phyloP scores from a whole-genome alignment of 1,140 invertebrate species.

The Vanessa tameamea region DNA sequence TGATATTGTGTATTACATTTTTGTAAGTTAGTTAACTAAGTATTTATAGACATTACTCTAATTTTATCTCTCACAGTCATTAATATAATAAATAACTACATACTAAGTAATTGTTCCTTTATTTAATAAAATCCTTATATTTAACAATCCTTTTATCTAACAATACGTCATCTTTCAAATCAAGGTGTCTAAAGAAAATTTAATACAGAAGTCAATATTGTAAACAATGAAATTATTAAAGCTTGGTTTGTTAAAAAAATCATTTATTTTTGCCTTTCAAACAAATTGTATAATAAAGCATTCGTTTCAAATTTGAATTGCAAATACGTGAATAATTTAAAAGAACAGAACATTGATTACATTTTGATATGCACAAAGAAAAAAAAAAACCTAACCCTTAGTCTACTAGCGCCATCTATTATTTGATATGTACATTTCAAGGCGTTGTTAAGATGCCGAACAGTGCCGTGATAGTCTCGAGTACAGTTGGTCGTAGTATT shows the following conservation, averaged over 20 bases:
- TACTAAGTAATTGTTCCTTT: slow-evolving; percentile 42
- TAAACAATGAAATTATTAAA: no score
- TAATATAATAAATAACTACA: slow-evolving; percentile 60
- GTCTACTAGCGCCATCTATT: slow-evolving; percentile 16
- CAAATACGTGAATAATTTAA: background rate
- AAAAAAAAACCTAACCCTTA: background rate
- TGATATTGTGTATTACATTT: slow-evolving; percentile 49
- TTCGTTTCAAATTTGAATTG: background rate
- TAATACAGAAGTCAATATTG: no score
- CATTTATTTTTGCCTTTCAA: background rate
- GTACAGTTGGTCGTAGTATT: background rate
- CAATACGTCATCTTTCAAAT: no score
- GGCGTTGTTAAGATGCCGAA: no score
- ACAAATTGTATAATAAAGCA: background rate
- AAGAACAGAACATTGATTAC: background rate
- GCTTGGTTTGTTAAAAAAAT: background rate
- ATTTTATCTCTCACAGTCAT: slow-evolving; percentile 70
- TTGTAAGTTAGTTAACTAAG: slow-evolving; percentile 44
- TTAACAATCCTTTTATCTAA: background rate
- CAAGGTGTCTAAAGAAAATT: no score
- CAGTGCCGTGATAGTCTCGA: background rate
- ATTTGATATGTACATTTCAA: background rate
- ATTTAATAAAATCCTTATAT: slow-evolving; percentile 15
- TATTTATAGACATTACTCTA: slow-evolving; percentile 44
- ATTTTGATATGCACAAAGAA: no score